Evolutionary conservation across 2,113 vertebrate genomes (phyloP), one percentile per base, ranked within the genome.

Genomic region (Isurus oxyrinchus): DNA sequence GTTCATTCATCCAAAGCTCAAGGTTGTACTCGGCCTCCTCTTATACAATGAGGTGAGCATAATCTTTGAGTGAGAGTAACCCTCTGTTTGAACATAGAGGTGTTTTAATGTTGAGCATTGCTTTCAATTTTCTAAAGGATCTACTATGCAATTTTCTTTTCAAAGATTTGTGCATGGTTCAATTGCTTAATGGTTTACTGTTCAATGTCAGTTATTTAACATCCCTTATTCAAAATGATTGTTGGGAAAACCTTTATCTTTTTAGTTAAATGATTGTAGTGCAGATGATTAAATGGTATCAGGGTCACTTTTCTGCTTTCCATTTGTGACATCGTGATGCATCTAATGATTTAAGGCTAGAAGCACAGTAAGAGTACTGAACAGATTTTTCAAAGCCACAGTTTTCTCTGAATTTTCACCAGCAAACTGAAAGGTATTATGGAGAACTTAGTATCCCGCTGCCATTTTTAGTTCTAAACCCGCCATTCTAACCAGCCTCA

Each of bases 1-100:
- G 23, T 72, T 95, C 94, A 76, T 76, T 95, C 94, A 72, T 27
- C 27, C 5, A 94, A 57, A 49, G 23, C 63, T 95, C 94, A 95
- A 95, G 63, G 27, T 95, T 76, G 49, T 7, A 14, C 44, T 72
- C 67, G 19, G 44, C 59, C 91, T 94, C 40, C 11, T 40, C n/a
- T 95, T 72, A 14, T 69, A 49, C 27, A 95, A 95, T 55, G 53
- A 76, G 14, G 3, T 76, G 66, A 76, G 27, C 67, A 13, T 31
- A 35, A 72, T 61, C 59, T 23, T 2, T 53, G 23, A 67, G 7
- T 2, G 44, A 14, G 63, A n/a, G 72, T 27, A 8, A 95, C 23
- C 66, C 66, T 55, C 35, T 44, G 49, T 35, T 69, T 72, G 25
- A 31, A 8, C 66, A 76, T 2, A n/a, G 44, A 53, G 11, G 49